phyloP scores from a whole-genome alignment of 1,140 invertebrate genomes.

The Calliphora vicina region DNA sequence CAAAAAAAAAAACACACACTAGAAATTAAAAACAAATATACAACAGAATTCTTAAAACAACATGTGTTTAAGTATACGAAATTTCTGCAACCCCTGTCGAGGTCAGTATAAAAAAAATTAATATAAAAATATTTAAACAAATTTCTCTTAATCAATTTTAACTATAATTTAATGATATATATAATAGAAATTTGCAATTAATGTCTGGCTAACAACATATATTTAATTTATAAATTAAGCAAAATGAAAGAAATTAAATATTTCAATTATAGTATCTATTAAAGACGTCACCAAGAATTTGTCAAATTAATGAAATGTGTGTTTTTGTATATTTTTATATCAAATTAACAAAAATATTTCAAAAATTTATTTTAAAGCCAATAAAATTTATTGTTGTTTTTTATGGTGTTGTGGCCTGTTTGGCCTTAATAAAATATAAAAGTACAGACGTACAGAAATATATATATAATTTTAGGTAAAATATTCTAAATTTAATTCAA shows the following conservation, averaged over 20 bases:
- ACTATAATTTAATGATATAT: neutral
- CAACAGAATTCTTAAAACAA: neutral
- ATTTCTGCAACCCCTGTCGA: constrained; percentile 36
- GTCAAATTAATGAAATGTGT: neutral
- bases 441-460: too few relatives aligned
- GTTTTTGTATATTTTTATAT: neutral
- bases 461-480: neutral
- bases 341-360: neutral
- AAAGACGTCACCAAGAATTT: neutral
- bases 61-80: constrained; percentile 31
- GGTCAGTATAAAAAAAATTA: constrained; percentile 16
- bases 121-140: too few relatives aligned
- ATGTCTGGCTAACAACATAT: too few relatives aligned
- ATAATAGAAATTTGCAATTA: too few relatives aligned
- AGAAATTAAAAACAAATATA: neutral
- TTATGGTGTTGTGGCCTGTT: too few relatives aligned
- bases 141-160: neutral
- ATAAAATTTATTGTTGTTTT: neutral
- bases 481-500: neutral
- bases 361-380: neutral
- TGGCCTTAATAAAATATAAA: neutral
- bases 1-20: neutral
- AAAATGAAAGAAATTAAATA: too few relatives aligned
- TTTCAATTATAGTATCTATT: neutral
- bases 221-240: too few relatives aligned